Conservation (phyloP, 1,140 invertebrate species). For the Acromyrmex charruanus region DNA sequence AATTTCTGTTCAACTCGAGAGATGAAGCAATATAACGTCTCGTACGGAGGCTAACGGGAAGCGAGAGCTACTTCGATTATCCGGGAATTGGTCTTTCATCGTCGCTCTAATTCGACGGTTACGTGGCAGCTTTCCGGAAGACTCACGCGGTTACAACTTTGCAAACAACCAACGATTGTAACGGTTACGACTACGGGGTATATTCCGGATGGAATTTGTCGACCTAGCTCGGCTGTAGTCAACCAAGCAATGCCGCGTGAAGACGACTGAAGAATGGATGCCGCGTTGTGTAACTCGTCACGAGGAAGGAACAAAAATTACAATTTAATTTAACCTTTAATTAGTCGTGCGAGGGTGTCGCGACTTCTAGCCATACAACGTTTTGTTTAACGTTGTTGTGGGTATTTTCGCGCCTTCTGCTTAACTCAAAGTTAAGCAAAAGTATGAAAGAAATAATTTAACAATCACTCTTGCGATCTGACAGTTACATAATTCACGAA, state of each 20-base stretch:
- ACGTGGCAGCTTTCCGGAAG: conserved; percentile 59
- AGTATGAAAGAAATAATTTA: not conserved
- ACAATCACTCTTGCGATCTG: not conserved
- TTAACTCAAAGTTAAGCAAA: no score
- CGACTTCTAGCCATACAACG: no score
- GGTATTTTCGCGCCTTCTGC: no score
- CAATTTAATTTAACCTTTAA: conserved; percentile 7
- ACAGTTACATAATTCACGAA: not conserved
- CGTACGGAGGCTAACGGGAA: conserved; percentile 40
- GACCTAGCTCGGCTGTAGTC: no score
- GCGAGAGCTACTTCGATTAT: conserved; percentile 60
- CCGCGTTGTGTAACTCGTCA: conserved; percentile 13
- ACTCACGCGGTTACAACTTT: conserved; percentile 41
- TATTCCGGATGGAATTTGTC: conserved; percentile 25
- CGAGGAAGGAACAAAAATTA: not conserved
- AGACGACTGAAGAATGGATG: not conserved
- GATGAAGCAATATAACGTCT: conserved; percentile 56
- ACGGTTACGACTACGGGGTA: not conserved
- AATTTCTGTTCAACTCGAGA: conserved; percentile 51
- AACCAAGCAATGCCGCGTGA: not conserved
- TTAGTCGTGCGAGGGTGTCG: no score
- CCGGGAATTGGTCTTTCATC: conserved; percentile 68
- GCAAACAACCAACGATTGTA: conserved; percentile 19
- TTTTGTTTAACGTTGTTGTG: no score
- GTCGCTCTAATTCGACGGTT: conserved; percentile 64